phyloP scores from a whole-genome alignment of 1,140 invertebrate species.

The Drosophila eugracilis region DNA sequence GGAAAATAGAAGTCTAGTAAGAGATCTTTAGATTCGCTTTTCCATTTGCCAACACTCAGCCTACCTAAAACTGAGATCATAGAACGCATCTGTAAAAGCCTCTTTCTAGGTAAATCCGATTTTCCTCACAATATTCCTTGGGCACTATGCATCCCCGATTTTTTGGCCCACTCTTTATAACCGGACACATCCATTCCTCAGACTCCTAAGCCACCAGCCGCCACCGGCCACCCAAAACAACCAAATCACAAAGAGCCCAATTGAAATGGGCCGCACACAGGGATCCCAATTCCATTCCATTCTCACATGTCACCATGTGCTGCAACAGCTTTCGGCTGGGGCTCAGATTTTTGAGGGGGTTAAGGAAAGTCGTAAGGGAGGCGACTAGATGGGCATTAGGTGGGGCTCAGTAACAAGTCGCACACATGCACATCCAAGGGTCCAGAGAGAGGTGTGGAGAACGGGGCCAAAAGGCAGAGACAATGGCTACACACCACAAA shows the following conservation, averaged over 20 bases:
- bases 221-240: slow-evolving; percentile 3
- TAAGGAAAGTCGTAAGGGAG: not conserved
- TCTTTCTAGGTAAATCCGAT: not conserved
- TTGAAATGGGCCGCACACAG: slow-evolving; percentile 57
- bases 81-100: not conserved
- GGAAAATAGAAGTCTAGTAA: not conserved
- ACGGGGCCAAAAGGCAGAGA: slow-evolving; percentile 16
- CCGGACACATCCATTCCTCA: slow-evolving; percentile 10
- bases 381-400: not conserved
- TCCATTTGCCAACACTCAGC: no score
- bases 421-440: slow-evolving; percentile 12
- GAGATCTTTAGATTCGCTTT: no score
- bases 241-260: slow-evolving; percentile 44
- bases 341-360: slow-evolving; percentile 50
- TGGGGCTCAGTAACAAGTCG: slow-evolving; percentile 62
- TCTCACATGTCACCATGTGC: slow-evolving; percentile 71
- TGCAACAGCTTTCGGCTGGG: slow-evolving; percentile 70
- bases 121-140: not conserved
- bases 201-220: not conserved
- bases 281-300: slow-evolving; percentile 46
- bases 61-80: not conserved
- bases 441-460: not conserved
- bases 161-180: slow-evolving; percentile 3
- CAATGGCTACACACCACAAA: slow-evolving; percentile 79
- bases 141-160: not conserved